phyloP scores from a whole-genome alignment of 2,113 vertebrate genomes.

The Prunella himalayana region DNA sequence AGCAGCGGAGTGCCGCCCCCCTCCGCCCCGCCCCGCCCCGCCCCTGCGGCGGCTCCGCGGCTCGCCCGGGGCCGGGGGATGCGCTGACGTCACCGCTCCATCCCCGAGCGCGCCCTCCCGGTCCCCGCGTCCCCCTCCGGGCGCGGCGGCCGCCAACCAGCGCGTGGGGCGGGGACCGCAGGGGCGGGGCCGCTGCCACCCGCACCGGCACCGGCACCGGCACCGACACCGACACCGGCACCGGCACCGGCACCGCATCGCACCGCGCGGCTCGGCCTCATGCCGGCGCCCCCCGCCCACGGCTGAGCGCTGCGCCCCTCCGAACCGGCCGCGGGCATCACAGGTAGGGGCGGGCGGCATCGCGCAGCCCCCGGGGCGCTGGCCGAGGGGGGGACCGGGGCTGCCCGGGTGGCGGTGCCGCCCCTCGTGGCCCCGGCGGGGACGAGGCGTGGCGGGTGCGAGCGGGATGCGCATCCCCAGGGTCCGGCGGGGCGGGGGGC shows the following conservation, averaged over 20 bases:
- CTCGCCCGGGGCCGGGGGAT: background rate
- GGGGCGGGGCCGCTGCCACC: background rate
- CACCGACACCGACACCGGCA: background rate
- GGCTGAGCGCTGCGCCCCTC: background rate
- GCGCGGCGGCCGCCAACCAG: background rate
- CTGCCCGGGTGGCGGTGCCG: background rate
- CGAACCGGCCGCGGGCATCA: background rate
- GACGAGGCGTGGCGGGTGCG: background rate
- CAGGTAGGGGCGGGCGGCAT: background rate
- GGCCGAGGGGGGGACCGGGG: background rate
- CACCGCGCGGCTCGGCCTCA: background rate
- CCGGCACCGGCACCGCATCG: background rate
- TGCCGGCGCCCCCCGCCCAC: background rate
- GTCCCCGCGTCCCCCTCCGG: background rate
- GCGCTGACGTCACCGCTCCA: slow-evolving; percentile 8
- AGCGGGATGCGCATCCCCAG: background rate
- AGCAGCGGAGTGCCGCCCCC: background rate
- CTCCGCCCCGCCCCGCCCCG: background rate
- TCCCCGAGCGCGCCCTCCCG: background rate
- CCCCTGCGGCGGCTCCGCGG: background rate
- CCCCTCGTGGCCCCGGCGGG: background rate
- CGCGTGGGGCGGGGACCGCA: background rate
- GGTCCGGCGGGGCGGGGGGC: background rate
- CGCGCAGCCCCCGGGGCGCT: background rate
- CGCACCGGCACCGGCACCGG: background rate